Base-by-base conservation (phyloP, 2,797 vertebrate species). In the Rhinophrynus dorsalis region DNA sequence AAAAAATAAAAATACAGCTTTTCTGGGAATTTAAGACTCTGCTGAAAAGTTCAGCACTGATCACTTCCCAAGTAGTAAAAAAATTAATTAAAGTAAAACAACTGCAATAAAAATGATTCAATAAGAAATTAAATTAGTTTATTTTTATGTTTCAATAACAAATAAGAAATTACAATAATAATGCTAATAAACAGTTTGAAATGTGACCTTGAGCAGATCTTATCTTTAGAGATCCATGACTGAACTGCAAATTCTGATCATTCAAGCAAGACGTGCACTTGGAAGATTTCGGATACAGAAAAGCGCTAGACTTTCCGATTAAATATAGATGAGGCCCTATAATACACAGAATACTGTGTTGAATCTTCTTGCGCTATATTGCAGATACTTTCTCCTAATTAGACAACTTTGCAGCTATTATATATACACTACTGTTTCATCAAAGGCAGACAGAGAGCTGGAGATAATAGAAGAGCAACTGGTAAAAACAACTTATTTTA, bases 161-260 rank as follows among this genome's bases (percentile, higher is more conserved):
- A 40, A 40, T 40, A 1, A 40, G 15, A 15, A 38, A 21, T 68
- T 23, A 59, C 40, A 38, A 15, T 60, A 27, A 47, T 58, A 47
- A 10, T 7, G 15, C 21, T 5, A 38, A 58, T 58, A 57, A 37
- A 58, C 45, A 20, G 17, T 35, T 9, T 47, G 24, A 56, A 29
- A 47, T 51, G n/a, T 57, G 52, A 65, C 68, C 68, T 65, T 72
- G 40, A 23, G 18, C 33, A 12, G 24, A 51, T 33, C 13, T 51
- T 58, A 50, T 37, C 32, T 20, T n/a, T 9, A n/a, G 42, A 32
- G 40, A 69, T 44, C 47, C 17, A 38, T 56, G 11, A 21, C 7
- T 15, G 7, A 13, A 23, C n/a, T 7, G 42, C 44, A 10, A 65
- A 48, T 33, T 20, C 21, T 17, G 51, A 5, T 33, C 42, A 29